phyloP scores from a whole-genome alignment of 2,888 invertebrate genomes.

The Amblyjoppa fuscipennis region DNA sequence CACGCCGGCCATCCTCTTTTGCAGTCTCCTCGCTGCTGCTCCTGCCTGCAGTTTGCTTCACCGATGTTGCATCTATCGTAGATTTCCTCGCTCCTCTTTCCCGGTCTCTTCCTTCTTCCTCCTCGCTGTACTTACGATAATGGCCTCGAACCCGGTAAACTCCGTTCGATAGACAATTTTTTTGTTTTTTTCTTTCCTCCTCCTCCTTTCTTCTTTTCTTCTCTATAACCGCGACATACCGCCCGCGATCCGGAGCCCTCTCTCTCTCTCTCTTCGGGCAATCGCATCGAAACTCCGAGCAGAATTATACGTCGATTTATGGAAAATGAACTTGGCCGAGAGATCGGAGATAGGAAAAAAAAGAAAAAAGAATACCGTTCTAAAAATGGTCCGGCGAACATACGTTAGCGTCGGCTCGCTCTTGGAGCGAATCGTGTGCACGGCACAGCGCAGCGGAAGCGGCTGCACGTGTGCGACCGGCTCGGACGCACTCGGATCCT shows the following conservation, averaged over 20 bases:
- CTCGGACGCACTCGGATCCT: neutral
- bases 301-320: neutral
- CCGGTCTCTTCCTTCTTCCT: slow-evolving; percentile 45
- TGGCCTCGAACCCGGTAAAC: slow-evolving; percentile 44
- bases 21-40: slow-evolving; percentile 29
- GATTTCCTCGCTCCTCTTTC: slow-evolving; percentile 15
- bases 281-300: neutral
- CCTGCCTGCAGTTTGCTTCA: slow-evolving; percentile 37
- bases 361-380: neutral
- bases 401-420: neutral
- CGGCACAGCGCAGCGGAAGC: neutral
- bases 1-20: slow-evolving; percentile 49
- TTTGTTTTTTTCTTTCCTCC: neutral
- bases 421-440: neutral
- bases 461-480: neutral
- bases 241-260: neutral
- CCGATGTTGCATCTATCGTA: slow-evolving; percentile 7
- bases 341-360: neutral
- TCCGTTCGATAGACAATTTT: slow-evolving; percentile 1
- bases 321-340: slow-evolving; percentile 1
- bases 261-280: neutral
- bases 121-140: slow-evolving; percentile 58
- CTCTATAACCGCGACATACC: neutral
- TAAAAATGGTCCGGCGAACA: neutral
- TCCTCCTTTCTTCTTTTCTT: neutral